Base-by-base conservation (phyloP, 2,113 vertebrate species). In the Nothoprocta perdicaria region DNA sequence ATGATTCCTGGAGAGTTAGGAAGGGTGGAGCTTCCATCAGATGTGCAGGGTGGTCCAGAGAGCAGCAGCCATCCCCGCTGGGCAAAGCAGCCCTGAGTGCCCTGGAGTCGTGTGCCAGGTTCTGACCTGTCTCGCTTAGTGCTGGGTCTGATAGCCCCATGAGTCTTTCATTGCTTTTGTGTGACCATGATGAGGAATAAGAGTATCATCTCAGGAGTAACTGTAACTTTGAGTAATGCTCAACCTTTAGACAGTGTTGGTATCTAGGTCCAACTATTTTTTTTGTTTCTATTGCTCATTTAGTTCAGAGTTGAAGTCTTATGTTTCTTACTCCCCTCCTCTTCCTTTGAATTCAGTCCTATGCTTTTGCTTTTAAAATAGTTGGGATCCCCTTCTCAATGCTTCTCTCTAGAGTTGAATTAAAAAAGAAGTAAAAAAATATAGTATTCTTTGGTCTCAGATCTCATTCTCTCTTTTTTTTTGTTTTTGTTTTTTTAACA, bases 1-100 rank as follows among this genome's bases (percentile, higher is more conserved):
- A 33, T 79, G 73, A 93, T 97, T 96, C 93, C 94, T 84, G 62
- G 71, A 92, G 86, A 82, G 91, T 41, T 92, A 88, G 86, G 61
- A 68, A 85, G 89, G 80, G 86, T 71, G 84, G 90, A 84, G 92
- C 93, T 91, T 52, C 14, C 86, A 31, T 75, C 86, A 87, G 66
- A 26, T 85, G 69, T 75, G 62, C 2, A 4, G 66, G 89, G 90
- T 89, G 76, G 24, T 85, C 50, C 78, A 63, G 80, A 71, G 84
- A 85, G 87, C 55, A 26, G 22, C 72, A 85, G 61, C 83, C 92
- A 82, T 84, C 72, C 92, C 35, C 52, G 89, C 75, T 71, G 84
- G 87, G 82, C 65, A 78, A 46, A 92, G 83, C 61, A 61, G 24
- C 61, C 63, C 65, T 41, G 67, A 78, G 31, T 2, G 2, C 9